Base-by-base conservation (phyloP, 2,888 invertebrate species). In the Plagodis dolabraria region DNA sequence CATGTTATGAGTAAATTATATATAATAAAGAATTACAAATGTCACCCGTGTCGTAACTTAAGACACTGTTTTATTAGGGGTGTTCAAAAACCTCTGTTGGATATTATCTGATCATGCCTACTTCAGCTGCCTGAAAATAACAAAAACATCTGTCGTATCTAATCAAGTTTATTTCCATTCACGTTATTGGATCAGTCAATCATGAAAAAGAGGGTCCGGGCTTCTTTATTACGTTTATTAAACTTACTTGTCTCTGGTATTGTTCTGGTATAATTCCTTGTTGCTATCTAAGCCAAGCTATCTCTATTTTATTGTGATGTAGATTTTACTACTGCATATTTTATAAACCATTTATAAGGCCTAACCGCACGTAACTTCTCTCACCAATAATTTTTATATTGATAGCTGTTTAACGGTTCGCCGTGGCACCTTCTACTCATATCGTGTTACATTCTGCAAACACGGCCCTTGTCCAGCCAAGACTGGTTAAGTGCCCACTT, bases 391-490 rank as follows among this genome's bases (percentile, higher is more conserved):
- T 61, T 43, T 60, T 54, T 54, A 57, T 57, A 40, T 45, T 47
- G 47, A 47, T 33, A 45, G 51, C 42, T 52, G 45, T 58, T 63
- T 57, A 57, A 48, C 47, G 54, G 53, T 51, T 12, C 49, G 9
- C 11, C 49, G 40, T 47, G 40, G 47, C 57, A 57, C 42, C 53
- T 57, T 46, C 47, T 33, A 47, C 33, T 47, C 36, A 33, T 54
- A 56, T 65, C 61, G 51, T 33, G 46, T 61, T 57, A 62, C 66
- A 57, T 65, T 63, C 57, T 61, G 60, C 56, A 65, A 65, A 67
- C 60, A 63, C 47, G 55, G 51, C 49, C 34, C 45, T 38, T 48
- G 52, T 47, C 47, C 53, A 53, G 42, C 34, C 44, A 48, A 44
- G 55, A 42, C 61, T 64, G 46, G 57, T 63, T 60, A 62, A 64